phyloP scores from a whole-genome alignment of 2,113 vertebrate species.

The Orthochromis indermauri region DNA sequence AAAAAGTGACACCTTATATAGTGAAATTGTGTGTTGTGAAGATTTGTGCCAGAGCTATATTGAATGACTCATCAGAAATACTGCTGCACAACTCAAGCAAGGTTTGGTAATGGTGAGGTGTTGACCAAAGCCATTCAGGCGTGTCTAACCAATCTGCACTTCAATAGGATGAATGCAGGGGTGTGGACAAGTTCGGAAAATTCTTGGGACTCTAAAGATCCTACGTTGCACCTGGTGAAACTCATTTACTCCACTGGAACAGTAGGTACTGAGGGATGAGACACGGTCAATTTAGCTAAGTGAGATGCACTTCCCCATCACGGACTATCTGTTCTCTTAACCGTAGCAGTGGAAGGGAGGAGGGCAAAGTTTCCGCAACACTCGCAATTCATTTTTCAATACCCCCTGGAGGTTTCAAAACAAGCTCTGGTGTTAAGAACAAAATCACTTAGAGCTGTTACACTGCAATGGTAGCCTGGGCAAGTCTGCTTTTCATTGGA shows the following conservation, averaged over 20 bases:
- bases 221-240: conserved; percentile 11
- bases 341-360: neutral
- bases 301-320: conserved; percentile 27
- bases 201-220: neutral
- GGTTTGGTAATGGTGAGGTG: conserved; percentile 3
- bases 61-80: conserved; percentile 27
- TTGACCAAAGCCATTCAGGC: conserved; percentile 35
- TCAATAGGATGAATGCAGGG: conserved; percentile 42
- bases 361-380: conserved; percentile 20
- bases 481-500: conserved; percentile 62
- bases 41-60: neutral
- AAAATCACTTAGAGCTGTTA: conserved; percentile 52
- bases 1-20: conserved; percentile 17
- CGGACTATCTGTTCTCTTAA: neutral
- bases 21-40: neutral
- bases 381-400: conserved; percentile 56
- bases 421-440: conserved; percentile 40
- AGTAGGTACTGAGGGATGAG: conserved; percentile 62
- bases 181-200: neutral
- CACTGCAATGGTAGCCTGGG: conserved; percentile 40
- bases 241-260: conserved; percentile 38
- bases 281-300: conserved; percentile 66
- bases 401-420: conserved; percentile 52
- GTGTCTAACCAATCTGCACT: conserved; percentile 28
- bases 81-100: neutral